phyloP scores from a whole-genome alignment of 1,140 invertebrate genomes.

The Lasioglossum baleicum region DNA sequence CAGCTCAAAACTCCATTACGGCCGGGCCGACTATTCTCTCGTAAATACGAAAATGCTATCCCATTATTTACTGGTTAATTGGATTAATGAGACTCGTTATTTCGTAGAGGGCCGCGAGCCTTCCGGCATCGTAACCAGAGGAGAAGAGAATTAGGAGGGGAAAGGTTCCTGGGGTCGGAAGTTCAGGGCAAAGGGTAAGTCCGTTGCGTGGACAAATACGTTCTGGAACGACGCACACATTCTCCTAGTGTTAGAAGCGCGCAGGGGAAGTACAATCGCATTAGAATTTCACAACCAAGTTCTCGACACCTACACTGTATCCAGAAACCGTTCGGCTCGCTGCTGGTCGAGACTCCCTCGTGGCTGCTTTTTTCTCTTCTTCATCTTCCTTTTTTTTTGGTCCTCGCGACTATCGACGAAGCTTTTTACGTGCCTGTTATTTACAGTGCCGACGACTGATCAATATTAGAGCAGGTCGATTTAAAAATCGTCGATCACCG shows the following conservation, averaged over 20 bases:
- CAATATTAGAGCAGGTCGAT: too few species aligned
- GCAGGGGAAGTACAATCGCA: conserved; percentile 16
- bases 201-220: conserved; percentile 72
- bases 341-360: neutral
- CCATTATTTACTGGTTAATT: conserved; percentile 82
- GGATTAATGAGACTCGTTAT: conserved; percentile 81
- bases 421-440: too few species aligned
- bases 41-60: conserved; percentile 81
- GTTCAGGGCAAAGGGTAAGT: conserved; percentile 64
- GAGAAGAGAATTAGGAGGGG: conserved; percentile 57
- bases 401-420: too few species aligned
- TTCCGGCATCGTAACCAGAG: conserved; percentile 40
- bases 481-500: neutral
- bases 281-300: conserved; percentile 32
- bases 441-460: too few species aligned
- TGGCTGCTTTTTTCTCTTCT: neutral
- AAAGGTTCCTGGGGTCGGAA: conserved; percentile 50
- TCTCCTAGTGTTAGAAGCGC: conserved; percentile 5
- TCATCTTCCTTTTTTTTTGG: too few species aligned
- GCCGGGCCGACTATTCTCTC: conserved; percentile 71
- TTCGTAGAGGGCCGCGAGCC: conserved; percentile 72
- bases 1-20: conserved; percentile 81
- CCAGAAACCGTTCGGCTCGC: neutral
- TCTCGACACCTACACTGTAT: neutral
- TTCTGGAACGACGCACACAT: conserved; percentile 48